Percentiles rank a stretch among this genome's conserved stretches.
Conservation (phyloP, 2,797 vertebrate species). For the Strix occidentalis region DNA sequence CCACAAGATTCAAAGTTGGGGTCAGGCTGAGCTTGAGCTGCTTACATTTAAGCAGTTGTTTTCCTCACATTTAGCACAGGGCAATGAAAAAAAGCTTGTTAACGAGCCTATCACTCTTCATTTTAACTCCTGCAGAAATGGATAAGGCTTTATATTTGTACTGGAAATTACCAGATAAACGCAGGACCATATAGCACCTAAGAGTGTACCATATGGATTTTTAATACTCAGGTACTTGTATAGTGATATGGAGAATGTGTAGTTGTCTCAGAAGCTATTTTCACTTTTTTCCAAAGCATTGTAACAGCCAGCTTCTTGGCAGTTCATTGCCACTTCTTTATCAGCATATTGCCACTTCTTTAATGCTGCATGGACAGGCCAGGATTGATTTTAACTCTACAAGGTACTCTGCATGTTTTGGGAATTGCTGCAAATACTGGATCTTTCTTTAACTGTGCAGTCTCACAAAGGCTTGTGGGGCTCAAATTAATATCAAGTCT, state of each 20-base stretch:
- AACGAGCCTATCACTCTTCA: neutral
- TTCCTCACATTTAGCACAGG: neutral
- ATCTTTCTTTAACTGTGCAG: neutral
- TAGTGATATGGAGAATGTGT: neutral
- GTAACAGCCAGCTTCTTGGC: neutral
- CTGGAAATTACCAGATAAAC: neutral
- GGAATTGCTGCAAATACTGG: neutral
- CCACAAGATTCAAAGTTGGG: neutral
- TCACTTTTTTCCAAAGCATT: neutral
- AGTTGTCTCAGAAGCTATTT: neutral
- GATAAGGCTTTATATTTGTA: neutral
- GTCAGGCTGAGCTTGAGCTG: neutral
- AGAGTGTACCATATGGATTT: neutral
- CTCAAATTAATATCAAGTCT: neutral
- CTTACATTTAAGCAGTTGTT: neutral
- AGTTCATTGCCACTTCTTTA: neutral
- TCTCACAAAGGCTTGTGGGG: neutral
- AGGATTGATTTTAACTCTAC: neutral
- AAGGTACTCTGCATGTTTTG: neutral
- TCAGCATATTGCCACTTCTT: neutral
- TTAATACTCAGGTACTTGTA: neutral
- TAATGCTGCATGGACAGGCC: neutral
- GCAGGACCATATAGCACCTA: neutral
- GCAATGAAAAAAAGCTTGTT: neutral
- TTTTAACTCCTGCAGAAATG: neutral